Conservation (phyloP, 1,140 invertebrate genomes). For the Papilio helenus region DNA sequence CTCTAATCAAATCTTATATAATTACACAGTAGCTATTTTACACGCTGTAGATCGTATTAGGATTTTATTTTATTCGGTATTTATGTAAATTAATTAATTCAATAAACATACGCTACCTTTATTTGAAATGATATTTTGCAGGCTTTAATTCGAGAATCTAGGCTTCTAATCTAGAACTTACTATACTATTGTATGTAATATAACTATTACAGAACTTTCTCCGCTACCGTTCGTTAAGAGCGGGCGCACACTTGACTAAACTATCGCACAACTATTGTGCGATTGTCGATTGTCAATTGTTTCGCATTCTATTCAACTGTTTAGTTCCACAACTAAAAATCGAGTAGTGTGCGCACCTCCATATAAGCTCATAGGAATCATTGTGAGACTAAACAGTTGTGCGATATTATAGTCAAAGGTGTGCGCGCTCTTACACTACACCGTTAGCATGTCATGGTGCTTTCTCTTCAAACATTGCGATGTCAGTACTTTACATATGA, state of each 20-base stretch:
- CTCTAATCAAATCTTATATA: constrained; percentile 21
- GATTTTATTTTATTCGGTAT: not conserved
- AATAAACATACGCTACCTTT: not conserved
- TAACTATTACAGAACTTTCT: not conserved
- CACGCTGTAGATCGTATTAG: not conserved
- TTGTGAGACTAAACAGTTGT: too few relatives aligned
- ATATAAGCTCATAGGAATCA: too few relatives aligned
- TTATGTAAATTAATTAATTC: not conserved
- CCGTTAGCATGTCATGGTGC: constrained; percentile 43
- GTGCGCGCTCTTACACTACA: not conserved
- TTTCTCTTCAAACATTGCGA: constrained; percentile 51
- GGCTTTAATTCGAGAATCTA: too few relatives aligned
- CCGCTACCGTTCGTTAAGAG: constrained; percentile 3
- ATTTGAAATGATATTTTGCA: not conserved
- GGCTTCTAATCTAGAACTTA: not conserved
- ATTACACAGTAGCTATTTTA: not conserved
- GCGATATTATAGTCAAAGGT: too few relatives aligned
- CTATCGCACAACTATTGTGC: too few relatives aligned
- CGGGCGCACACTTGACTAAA: too few relatives aligned
- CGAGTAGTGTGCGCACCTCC: too few relatives aligned
- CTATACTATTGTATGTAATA: not conserved
- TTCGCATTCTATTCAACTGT: too few relatives aligned
- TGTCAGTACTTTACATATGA: constrained; percentile 45
- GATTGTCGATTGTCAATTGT: too few relatives aligned
- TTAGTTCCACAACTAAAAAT: too few relatives aligned